Evolutionary conservation across 2,113 vertebrate species (phyloP).

Genomic region (Saguinus imperator): DNA sequence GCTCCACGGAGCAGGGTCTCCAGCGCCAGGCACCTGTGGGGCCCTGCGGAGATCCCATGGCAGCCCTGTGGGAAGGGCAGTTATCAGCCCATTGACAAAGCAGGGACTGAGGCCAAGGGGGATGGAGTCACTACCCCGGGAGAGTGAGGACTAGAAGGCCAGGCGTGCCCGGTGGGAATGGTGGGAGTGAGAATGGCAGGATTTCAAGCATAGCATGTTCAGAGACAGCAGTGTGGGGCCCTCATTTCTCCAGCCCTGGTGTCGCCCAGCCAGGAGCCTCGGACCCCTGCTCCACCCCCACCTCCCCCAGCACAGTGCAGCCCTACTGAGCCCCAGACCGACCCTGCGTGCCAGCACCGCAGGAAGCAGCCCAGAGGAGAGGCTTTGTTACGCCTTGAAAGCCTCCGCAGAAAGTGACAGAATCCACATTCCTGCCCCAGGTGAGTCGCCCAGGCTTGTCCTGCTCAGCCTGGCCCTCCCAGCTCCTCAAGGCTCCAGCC

Average conservation of each 20-base stretch:
- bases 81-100: background rate
- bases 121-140: background rate
- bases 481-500: background rate
- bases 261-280: background rate
- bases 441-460: constrained; percentile 20
- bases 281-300: background rate
- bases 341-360: background rate
- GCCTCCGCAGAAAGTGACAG: background rate
- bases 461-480: background rate
- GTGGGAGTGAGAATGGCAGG: background rate
- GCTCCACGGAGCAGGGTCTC: background rate
- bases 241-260: background rate
- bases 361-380: background rate
- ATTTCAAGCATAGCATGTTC: fast-evolving
- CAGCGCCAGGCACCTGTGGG: background rate
- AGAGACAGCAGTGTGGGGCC: background rate
- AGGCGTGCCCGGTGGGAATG: background rate
- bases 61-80: background rate
- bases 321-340: background rate
- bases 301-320: fast-evolving
- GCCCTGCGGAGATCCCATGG: background rate
- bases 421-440: constrained; percentile 25
- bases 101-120: background rate
- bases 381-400: background rate
- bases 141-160: background rate